Evolutionary conservation across 2,888 invertebrate genomes (phyloP).

Genomic region (Phytoseiulus persimilis): DNA sequence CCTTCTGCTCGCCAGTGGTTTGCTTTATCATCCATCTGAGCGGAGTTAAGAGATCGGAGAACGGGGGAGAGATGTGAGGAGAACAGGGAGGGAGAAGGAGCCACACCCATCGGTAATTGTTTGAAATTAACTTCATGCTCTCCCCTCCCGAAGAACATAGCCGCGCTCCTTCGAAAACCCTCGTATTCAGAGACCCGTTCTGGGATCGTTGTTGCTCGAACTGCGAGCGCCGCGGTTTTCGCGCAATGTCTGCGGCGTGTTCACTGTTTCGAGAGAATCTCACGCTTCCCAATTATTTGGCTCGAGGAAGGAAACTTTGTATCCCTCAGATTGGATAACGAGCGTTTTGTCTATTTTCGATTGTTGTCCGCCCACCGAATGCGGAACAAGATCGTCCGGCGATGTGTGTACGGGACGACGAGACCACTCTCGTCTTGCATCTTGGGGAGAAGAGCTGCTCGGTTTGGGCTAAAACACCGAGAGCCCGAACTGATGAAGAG

Average conservation of each 20-base stretch:
- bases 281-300: too few relatives aligned
- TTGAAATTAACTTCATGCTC: neutral
- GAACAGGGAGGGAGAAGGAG: neutral
- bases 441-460: neutral
- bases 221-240: neutral
- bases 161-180: neutral
- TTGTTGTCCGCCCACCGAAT: too few relatives aligned
- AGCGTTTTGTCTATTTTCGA: too few relatives aligned
- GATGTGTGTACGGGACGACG: too few relatives aligned
- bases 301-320: too few relatives aligned
- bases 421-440: too few relatives aligned
- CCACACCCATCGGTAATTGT: neutral
- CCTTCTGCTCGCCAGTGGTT: neutral
- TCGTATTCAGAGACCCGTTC: neutral
- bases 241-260: neutral
- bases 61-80: neutral
- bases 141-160: neutral
- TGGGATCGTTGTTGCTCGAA: neutral
- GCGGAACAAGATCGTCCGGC: too few relatives aligned
- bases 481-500: neutral
- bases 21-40: neutral
- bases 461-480: neutral
- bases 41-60: neutral
- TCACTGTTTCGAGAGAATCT: neutral
- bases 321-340: too few relatives aligned